phyloP scores from a whole-genome alignment of 1,140 invertebrate species.

The Aphelinus certus region DNA sequence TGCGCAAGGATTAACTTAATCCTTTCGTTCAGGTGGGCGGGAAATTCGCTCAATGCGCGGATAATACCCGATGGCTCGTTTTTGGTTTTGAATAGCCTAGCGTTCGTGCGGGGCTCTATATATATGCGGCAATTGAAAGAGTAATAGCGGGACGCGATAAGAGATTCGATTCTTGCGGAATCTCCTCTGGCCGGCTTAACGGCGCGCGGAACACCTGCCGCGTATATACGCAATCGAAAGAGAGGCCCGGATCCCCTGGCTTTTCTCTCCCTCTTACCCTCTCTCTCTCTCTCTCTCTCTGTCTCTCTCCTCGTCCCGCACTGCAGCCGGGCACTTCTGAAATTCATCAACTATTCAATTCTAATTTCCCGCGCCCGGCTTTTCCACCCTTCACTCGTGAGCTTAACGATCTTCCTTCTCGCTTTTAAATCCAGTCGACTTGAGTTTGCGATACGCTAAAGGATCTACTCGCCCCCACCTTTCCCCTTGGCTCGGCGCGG shows the following conservation, averaged over 20 bases:
- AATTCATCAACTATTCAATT: slow-evolving; percentile 57
- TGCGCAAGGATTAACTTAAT: slow-evolving; percentile 34
- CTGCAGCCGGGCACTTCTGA: slow-evolving; percentile 38
- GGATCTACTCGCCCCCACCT: not conserved
- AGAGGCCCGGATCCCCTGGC: not conserved
- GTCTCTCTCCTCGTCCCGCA: not conserved
- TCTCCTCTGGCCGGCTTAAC: slow-evolving; percentile 18
- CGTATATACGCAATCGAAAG: slow-evolving; percentile 21
- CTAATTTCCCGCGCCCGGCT: slow-evolving; percentile 44
- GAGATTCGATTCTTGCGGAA: slow-evolving; percentile 33
- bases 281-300: slow-evolving; percentile 11
- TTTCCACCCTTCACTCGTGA: slow-evolving; percentile 18
- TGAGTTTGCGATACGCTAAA: slow-evolving; percentile 35
- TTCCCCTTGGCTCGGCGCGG: no score
- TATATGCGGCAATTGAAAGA: slow-evolving; percentile 30
- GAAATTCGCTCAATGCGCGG: slow-evolving; percentile 20
- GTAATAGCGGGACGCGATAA: slow-evolving; percentile 36
- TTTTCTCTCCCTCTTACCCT: not conserved
- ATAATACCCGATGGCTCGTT: slow-evolving; percentile 25
- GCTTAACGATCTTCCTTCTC: slow-evolving; percentile 41
- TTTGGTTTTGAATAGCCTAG: slow-evolving; percentile 17
- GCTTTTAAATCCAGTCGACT: slow-evolving; percentile 38
- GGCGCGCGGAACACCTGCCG: not conserved
- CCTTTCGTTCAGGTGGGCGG: slow-evolving; percentile 8
- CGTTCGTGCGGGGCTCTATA: not conserved